Evolutionary conservation across 2,797 vertebrate genomes (phyloP), one percentile per base, ranked within the genome.

Genomic region (Antrozous pallidus): DNA sequence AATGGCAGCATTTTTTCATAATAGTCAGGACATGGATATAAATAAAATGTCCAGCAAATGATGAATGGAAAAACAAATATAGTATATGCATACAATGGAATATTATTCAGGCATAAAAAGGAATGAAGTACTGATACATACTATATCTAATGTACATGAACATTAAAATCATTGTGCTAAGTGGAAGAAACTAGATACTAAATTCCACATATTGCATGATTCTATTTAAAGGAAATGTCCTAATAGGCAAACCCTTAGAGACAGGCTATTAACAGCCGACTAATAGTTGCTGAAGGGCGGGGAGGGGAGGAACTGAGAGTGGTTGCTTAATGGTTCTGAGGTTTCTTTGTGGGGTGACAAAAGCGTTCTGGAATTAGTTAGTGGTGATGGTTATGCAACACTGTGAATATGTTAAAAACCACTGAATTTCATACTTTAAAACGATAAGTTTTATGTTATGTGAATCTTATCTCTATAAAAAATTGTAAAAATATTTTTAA

Each of bases 81-180:
- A 56, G 14, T 22, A 36, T 56, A 71, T 45, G 28, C 33, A 87
- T 36, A 63, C 13, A 42, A n/a, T 71, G 54, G 69, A 95, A 83
- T 89, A 95, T 80, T 94, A 95, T 73, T 94, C 36, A 74, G 71
- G 51, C n/a, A 51, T 65, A 28, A 88, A 91, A 90, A 93, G 33
- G 49, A 89, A 80, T 51, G 38, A 22, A 65, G 47, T 70, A 28
- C 22, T 40, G 69, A 77, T 47, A 86, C 5, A 40, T 38, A 10
- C 3, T 6, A 4, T 61, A n/a, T n/a, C n/a, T 54, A n/a, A 12
- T 22, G 63, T n/a, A 5, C 7, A 51, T 56, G 31, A 79, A 49
- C 2, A 69, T 70, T 77, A 17, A 54, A 87, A 40, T 80, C 22
- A 90, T 14, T 36, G 42, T 38, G 49, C 54, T 73, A 51, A 33